Conservation (phyloP, 2,113 vertebrate genomes). For the Psittacus erithacus region DNA sequence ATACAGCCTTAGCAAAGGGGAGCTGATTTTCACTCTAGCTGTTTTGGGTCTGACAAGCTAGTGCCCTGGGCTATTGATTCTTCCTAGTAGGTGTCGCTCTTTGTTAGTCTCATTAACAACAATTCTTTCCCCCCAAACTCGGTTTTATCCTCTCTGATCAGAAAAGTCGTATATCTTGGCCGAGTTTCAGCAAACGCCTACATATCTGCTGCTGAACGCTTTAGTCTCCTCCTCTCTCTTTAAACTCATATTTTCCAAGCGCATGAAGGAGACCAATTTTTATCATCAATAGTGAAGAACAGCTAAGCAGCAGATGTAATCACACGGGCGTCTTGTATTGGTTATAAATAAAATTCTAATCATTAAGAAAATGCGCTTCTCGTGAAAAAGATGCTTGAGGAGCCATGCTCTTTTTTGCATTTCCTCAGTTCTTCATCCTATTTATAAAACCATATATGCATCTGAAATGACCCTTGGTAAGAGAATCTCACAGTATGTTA, state of each 20-base stretch:
- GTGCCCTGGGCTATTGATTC: not conserved
- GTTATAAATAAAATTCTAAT: conserved; percentile 15
- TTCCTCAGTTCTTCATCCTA: not conserved
- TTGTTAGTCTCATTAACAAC: not conserved
- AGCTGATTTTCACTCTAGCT: not conserved
- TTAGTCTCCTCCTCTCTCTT: not conserved
- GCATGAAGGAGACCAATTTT: not conserved
- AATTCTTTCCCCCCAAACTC: not conserved
- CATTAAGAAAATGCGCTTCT: not conserved
- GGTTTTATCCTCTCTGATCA: conserved; percentile 8
- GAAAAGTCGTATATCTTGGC: not conserved
- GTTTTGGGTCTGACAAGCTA: not conserved
- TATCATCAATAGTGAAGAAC: not conserved
- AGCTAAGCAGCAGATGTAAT: conserved; percentile 5
- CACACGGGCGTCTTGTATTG: not conserved
- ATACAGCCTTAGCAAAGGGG: not conserved
- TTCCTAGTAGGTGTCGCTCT: not conserved
- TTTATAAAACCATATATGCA: not conserved
- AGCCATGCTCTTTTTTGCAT: not conserved
- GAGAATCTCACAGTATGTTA: not conserved
- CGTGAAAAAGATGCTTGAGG: not conserved
- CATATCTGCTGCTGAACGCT: not conserved
- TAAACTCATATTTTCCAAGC: not conserved
- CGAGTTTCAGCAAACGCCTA: not conserved
- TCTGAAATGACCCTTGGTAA: not conserved